phyloP scores from a whole-genome alignment of 2,888 invertebrate species.

The Drosophila conformis region DNA sequence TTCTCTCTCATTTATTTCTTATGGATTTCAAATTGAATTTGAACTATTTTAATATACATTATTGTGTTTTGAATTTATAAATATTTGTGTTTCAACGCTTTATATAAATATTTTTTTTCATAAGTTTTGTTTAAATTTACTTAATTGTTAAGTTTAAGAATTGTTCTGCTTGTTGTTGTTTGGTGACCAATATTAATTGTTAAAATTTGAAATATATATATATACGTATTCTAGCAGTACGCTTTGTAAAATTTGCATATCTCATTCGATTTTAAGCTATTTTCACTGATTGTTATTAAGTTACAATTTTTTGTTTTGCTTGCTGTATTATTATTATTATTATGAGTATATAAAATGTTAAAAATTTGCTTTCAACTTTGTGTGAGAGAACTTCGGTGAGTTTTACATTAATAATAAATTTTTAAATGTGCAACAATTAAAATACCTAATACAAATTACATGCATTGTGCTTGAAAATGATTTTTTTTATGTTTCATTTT shows the following conservation, averaged over 20 bases:
- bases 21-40: conserved; percentile 82
- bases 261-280: conserved; percentile 61
- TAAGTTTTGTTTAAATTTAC: conserved; percentile 63
- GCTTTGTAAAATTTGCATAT: conserved; percentile 62
- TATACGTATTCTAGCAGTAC: conserved; percentile 49
- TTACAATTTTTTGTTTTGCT: conserved; percentile 53
- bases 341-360: conserved; percentile 40
- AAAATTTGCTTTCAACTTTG: conserved; percentile 47
- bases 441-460: conserved; percentile 54
- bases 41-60: conserved; percentile 78
- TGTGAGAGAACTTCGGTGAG: conserved; percentile 57
- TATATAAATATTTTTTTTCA: conserved; percentile 61
- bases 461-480: conserved; percentile 58
- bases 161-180: conserved; percentile 42
- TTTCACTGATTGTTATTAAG: conserved; percentile 70
- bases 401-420: conserved; percentile 44
- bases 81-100: conserved; percentile 73
- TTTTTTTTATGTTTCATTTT: conserved; percentile 14
- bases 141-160: conserved; percentile 51
- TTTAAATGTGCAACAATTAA: conserved; percentile 59
- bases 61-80: conserved; percentile 65
- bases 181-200: conserved; percentile 58
- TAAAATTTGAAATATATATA: conserved; percentile 54
- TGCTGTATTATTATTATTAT: conserved; percentile 25
- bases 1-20: conserved; percentile 62